These are phyloP conservation scores for Drosophila neotestacea DNA, from an alignment of 2,888 invertebrate genomes.

Conservation along the genomic window DNA sequence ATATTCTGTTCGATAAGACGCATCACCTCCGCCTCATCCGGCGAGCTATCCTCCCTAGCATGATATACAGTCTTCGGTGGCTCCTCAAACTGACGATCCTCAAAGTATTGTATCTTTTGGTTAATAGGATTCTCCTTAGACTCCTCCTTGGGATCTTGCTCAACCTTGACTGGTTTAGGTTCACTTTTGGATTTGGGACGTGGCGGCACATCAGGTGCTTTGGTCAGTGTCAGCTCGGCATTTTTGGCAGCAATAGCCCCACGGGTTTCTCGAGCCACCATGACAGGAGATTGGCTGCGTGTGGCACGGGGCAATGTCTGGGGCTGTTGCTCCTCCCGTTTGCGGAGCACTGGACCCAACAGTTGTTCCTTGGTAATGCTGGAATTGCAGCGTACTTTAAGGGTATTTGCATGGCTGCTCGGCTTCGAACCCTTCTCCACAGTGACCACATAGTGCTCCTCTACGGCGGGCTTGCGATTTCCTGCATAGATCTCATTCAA, in stretches of 20 bases:
- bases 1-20: slow-evolving; percentile 86
- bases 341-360: slow-evolving; percentile 80
- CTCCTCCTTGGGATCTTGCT: slow-evolving; percentile 19
- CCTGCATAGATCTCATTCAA: slow-evolving; percentile 92
- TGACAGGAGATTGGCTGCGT: slow-evolving; percentile 83
- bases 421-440: slow-evolving; percentile 85
- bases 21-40: slow-evolving; percentile 86
- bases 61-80: slow-evolving; percentile 86
- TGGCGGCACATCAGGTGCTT: slow-evolving; percentile 77
- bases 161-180: slow-evolving; percentile 21
- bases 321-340: slow-evolving; percentile 86
- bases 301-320: slow-evolving; percentile 84
- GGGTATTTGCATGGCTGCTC: slow-evolving; percentile 70
- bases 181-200: slow-evolving; percentile 47
- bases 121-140: slow-evolving; percentile 86
- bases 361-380: slow-evolving; percentile 86
- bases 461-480: slow-evolving; percentile 71
- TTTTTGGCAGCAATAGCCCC: slow-evolving; percentile 87
- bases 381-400: slow-evolving; percentile 88
- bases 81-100: slow-evolving; percentile 88
- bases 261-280: slow-evolving; percentile 87
- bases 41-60: slow-evolving; percentile 86
- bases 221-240: slow-evolving; percentile 83
- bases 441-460: slow-evolving; percentile 88
- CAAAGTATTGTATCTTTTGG: slow-evolving; percentile 92